Evolutionary conservation across 2,797 vertebrate species (phyloP).

Genomic region (Benthosema pterotum): DNA sequence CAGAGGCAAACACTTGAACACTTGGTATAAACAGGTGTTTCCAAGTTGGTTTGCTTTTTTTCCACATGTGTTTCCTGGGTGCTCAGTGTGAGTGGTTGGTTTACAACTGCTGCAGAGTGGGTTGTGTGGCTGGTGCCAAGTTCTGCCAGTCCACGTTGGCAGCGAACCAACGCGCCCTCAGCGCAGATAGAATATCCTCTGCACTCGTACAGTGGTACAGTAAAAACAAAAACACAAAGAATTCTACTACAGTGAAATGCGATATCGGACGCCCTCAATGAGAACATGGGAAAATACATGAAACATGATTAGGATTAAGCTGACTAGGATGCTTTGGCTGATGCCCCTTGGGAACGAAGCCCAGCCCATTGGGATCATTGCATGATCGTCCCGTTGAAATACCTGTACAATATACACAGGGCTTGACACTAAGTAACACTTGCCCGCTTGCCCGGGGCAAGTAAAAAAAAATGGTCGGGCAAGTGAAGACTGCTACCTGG

Average conservation of each 20-base stretch:
- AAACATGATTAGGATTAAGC: too few relatives aligned
- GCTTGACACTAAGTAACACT: too few relatives aligned
- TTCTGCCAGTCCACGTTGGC: slow-evolving; percentile 33
- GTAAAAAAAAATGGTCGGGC: too few relatives aligned
- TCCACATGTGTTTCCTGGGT: slow-evolving; percentile 18
- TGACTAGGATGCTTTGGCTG: too few relatives aligned
- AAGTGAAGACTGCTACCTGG: too few relatives aligned
- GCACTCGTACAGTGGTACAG: background rate
- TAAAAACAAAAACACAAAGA: too few relatives aligned
- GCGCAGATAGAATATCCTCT: background rate
- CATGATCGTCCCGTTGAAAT: too few relatives aligned
- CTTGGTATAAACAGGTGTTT: slow-evolving; percentile 49
- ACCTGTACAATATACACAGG: too few relatives aligned
- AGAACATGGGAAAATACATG: too few relatives aligned
- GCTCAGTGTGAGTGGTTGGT: slow-evolving; percentile 35
- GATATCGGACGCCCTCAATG: slow-evolving; percentile 3
- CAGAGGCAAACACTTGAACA: slow-evolving; percentile 25
- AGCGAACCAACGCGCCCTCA: slow-evolving; percentile 22
- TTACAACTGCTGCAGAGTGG: slow-evolving; percentile 13
- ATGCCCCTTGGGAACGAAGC: too few relatives aligned
- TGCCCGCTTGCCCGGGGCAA: too few relatives aligned
- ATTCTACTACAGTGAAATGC: background rate
- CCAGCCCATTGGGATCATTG: too few relatives aligned
- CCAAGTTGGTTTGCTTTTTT: slow-evolving; percentile 36
- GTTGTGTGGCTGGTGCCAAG: slow-evolving; percentile 29